These are phyloP conservation scores for Pipistrellus pygmaeus DNA, from an alignment of 2,797 vertebrate species.

Conservation along the genomic window DNA sequence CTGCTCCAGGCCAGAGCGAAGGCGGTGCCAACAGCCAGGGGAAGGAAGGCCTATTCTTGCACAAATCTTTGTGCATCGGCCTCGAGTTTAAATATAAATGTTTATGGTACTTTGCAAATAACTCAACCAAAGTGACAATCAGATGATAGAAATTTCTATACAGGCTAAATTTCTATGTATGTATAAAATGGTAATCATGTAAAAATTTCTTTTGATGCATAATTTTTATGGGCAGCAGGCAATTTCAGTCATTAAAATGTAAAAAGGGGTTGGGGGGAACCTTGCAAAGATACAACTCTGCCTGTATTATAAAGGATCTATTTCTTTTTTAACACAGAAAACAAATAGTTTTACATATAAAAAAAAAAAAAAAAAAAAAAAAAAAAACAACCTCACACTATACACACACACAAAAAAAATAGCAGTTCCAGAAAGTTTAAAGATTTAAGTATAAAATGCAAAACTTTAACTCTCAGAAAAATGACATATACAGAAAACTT, in stretches of 20 bases:
- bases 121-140: background rate
- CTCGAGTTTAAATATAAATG: constrained; percentile 52
- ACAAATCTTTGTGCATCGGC: too few species aligned
- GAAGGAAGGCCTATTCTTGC: too few species aligned
- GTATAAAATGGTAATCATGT: background rate
- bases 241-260: constrained; percentile 42
- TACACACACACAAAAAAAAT: background rate
- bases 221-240: background rate
- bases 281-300: background rate
- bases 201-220: constrained; percentile 9
- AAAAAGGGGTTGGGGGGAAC: background rate
- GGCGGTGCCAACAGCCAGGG: too few species aligned
- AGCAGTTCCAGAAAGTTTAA: constrained; percentile 15
- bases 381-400: background rate
- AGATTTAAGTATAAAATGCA: constrained; percentile 27
- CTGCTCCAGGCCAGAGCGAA: too few species aligned
- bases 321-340: background rate
- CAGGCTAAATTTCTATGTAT: background rate
- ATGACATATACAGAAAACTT: background rate
- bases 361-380: background rate
- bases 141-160: background rate
- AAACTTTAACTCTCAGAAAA: background rate
- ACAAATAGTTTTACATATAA: background rate
- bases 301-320: background rate
- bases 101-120: background rate